Base-by-base conservation (phyloP, 2,797 vertebrate genomes). In the Channa striata region DNA sequence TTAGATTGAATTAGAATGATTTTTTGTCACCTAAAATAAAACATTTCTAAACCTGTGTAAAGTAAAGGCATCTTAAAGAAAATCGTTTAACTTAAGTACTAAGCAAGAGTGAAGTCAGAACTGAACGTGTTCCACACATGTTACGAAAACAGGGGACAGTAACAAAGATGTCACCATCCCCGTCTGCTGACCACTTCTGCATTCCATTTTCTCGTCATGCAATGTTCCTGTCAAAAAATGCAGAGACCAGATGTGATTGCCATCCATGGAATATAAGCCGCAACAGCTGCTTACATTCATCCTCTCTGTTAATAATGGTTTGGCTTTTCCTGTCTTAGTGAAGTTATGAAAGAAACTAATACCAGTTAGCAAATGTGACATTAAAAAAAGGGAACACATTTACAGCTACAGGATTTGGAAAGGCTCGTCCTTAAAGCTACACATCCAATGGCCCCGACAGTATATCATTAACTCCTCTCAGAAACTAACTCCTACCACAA, bases 111-210 rank as follows among this genome's bases (percentile, higher is more conserved):
- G 11, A 54, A 0, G 6, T 36, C 34, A 68, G 20, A 36, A 50
- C 25, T 2, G 2, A 19, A 30, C 17, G 7, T 40, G 37, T 76
- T 80, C 49, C n/a, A 34, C 17, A 42, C 11, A 11, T 16, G 57
- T 39, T 33, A 44, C 40, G 12, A 51, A 64, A 75, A 72, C 44
- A 74, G 19, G 20, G 23, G 52, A 74, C 17, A 2, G 14, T 1
- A 5, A 56, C 20, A 65, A 33, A 48, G 13, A 59, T 58, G 37
- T 49, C 43, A 16, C 21, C 13, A 53, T 65, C 54, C 2, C 16
- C 4, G 59, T 70, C 66, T 77, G 21, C 20, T 61, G 36, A 57
- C 46, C 67, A 78, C 78, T 85, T 87, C 74, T 71, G 76, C 68
- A 21, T 69, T 86, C 33, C 14, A 62, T 16, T 47, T 46, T 30